These are phyloP conservation scores for Myrmecophaga tridactyla DNA, from an alignment of 2,113 vertebrate genomes.

Conservation along the genomic window DNA sequence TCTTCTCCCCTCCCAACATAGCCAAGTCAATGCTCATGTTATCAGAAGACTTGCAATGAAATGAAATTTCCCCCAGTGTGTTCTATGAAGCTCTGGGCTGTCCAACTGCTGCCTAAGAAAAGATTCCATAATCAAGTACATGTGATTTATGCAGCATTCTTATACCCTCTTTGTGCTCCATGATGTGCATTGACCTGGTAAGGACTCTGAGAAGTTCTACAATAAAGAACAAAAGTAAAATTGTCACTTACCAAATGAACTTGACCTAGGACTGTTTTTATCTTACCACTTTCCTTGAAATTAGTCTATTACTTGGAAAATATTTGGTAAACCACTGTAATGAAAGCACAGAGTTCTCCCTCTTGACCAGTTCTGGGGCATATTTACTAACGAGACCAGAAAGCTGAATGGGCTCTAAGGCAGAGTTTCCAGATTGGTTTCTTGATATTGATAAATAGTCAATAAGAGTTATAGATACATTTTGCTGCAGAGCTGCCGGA, in stretches of 20 bases:
- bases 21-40: neutral
- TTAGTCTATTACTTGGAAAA: neutral
- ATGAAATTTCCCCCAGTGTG: neutral
- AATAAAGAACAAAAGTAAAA: neutral
- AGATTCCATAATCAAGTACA: neutral
- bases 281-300: neutral
- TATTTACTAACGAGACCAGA: conserved; percentile 8
- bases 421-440: conserved; percentile 16
- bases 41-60: neutral
- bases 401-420: neutral
- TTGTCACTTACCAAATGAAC: neutral
- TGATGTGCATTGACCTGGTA: neutral
- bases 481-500: neutral
- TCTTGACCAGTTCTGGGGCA: neutral
- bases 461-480: neutral
- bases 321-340: neutral
- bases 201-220: neutral
- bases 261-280: neutral
- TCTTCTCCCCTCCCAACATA: neutral
- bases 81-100: neutral
- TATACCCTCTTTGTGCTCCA: neutral
- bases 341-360: neutral
- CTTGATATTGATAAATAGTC: neutral
- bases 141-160: neutral
- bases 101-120: neutral